Evolutionary conservation across 35 echinoderm and acorn worm species (phyloP), one percentile per base, ranked within the genome.

Genomic region (Chiridota heheva): DNA sequence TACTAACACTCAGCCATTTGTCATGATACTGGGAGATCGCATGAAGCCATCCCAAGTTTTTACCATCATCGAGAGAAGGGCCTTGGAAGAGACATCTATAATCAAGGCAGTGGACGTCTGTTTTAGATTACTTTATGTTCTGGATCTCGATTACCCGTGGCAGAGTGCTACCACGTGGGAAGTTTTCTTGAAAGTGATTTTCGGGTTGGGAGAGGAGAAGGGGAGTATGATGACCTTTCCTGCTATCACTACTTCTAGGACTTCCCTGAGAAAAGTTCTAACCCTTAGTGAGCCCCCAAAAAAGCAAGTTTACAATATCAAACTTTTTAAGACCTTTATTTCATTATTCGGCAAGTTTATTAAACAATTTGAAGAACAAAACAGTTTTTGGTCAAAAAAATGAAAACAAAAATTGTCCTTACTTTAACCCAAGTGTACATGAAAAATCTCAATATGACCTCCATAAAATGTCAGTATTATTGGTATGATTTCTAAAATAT

Each of bases 71-170:
- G 44, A 76, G 44, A 55, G 45, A 22, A 76, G 57, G 32, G 72
- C 72, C 5, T 48, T 76, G 22, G n/a, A 36, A 35, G 36, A 60
- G 73, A 8, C 48, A 5, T 59, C 30, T 18, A 46, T 58, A 2
- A 4, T 77, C 7, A 77, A 77, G 15, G 48, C 4, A 36, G 18
- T 77, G 3, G 73, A 77, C 29, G 35, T 58, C 1, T 77, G 73
- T 27, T 77, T 58, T 12, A 77, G 60, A 32, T 60, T 77, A 12
- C 60, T 58, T 40, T 77, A 77, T 77, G 29, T 77, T 58, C 32
- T 77, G 3, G 73, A 77, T 39, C 29, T 77, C 15, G 8, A 77
- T n/a, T 77, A 59, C 40, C 73, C 0, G 1, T 77, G 48, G 73
- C 12, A 77, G 40, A 37, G 48, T 26, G 48, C 73, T 17, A 36